A percentile compares a stretch with the other conserved stretches of the same genome.
phyloP scores from a whole-genome alignment of 35 echinoderm and acorn worm species.

The Apostichopus parvimensis region DNA sequence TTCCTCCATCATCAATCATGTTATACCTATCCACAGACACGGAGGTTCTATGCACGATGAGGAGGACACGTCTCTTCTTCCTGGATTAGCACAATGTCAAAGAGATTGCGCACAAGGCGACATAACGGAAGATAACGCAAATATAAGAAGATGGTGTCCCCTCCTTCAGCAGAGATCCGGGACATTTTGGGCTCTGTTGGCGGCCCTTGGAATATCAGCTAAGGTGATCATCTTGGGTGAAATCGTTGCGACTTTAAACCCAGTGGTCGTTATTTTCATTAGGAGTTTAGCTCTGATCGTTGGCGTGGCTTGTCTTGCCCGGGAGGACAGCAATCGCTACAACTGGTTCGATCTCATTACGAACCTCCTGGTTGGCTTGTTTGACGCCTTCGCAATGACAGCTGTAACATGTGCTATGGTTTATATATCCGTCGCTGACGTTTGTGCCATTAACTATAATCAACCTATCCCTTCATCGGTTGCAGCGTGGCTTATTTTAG shows the following conservation, averaged over 20 bases:
- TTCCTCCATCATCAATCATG: too few species aligned
- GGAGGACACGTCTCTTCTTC: too few species aligned
- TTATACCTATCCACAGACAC: too few species aligned
- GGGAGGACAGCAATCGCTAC: constrained; percentile 23
- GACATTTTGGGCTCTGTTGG: background rate
- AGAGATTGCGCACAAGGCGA: too few species aligned
- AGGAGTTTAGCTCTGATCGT: background rate
- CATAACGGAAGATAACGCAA: background rate
- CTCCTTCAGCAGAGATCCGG: background rate
- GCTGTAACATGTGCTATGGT: background rate
- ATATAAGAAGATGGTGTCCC: background rate
- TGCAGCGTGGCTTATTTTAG: background rate
- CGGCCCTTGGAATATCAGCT: background rate
- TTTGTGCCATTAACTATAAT: constrained; percentile 5
- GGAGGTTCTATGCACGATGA: too few species aligned
- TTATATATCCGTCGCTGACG: background rate
- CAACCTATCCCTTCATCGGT: constrained; percentile 19
- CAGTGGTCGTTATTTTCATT: background rate
- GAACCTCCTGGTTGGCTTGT: background rate
- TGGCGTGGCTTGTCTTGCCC: background rate
- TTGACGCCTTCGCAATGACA: background rate
- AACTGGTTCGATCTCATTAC: background rate
- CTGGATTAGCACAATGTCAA: too few species aligned
- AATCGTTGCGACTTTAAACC: background rate
- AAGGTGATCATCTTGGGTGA: background rate